Conservation (phyloP, 1,140 invertebrate genomes). For the Bombus consobrinus region DNA sequence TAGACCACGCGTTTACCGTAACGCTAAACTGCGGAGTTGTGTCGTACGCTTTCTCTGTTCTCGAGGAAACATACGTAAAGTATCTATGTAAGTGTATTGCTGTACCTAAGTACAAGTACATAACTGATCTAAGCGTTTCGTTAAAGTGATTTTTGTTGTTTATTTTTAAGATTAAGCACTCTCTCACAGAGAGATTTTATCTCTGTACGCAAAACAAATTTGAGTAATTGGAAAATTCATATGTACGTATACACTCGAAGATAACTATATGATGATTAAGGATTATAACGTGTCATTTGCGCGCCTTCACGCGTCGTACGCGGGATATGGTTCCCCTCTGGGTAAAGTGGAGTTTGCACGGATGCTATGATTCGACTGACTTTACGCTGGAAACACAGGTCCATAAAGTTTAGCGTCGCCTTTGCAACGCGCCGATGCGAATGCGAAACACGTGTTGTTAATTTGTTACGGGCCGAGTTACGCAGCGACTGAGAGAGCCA, state of each 20-base stretch:
- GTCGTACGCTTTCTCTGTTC: slow-evolving; percentile 42
- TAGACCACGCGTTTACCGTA: slow-evolving; percentile 49
- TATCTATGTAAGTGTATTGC: neutral
- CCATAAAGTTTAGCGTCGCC: neutral
- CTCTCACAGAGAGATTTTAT: too few relatives aligned
- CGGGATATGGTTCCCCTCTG: neutral
- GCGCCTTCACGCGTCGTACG: too few relatives aligned
- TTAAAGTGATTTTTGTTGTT: neutral
- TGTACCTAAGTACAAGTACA: neutral
- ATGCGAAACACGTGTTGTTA: slow-evolving; percentile 53
- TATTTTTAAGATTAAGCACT: neutral
- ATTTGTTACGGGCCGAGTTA: slow-evolving; percentile 40
- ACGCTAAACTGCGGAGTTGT: slow-evolving; percentile 36
- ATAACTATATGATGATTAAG: too few relatives aligned
- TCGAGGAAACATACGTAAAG: slow-evolving; percentile 25
- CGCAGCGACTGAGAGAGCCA: neutral
- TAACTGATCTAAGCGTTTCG: neutral
- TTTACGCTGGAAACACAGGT: neutral
- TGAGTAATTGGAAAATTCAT: neutral
- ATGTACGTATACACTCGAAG: neutral
- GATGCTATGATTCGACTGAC: slow-evolving; percentile 27
- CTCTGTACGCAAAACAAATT: neutral
- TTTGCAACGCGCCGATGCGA: slow-evolving; percentile 17
- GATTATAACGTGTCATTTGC: too few relatives aligned
- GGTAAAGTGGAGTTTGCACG: neutral